phyloP scores from a whole-genome alignment of 2,797 vertebrate species.

The Sebastes diploproa region DNA sequence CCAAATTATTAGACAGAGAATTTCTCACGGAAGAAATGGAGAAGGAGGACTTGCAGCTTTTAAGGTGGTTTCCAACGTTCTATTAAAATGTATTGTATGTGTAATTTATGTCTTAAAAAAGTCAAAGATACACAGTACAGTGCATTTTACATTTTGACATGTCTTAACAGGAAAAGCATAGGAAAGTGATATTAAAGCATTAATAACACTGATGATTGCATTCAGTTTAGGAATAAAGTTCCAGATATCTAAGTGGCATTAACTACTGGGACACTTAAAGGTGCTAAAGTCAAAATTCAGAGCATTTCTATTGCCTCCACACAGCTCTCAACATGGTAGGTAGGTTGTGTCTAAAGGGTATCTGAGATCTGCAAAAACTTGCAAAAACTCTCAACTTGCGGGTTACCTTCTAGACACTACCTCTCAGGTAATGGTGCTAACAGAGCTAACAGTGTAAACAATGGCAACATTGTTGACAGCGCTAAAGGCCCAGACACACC shows the following conservation, averaged over 20 bases:
- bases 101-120: not conserved
- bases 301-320: no score
- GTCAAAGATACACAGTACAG: not conserved
- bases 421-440: no score
- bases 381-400: no score
- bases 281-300: no score
- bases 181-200: not conserved
- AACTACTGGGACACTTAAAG: not conserved
- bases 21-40: not conserved
- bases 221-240: not conserved
- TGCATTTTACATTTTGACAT: not conserved
- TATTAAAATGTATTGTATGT: not conserved
- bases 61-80: not conserved
- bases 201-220: not conserved
- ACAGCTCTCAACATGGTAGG: no score
- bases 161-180: not conserved
- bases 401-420: no score
- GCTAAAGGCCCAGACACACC: no score
- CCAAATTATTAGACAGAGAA: not conserved
- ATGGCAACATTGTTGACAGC: no score
- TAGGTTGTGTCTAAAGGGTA: no score
- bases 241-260: not conserved
- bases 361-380: no score
- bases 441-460: no score
- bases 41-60: not conserved